Evolutionary conservation across 2,113 vertebrate genomes (phyloP).

Genomic region (Noctilio leporinus): DNA sequence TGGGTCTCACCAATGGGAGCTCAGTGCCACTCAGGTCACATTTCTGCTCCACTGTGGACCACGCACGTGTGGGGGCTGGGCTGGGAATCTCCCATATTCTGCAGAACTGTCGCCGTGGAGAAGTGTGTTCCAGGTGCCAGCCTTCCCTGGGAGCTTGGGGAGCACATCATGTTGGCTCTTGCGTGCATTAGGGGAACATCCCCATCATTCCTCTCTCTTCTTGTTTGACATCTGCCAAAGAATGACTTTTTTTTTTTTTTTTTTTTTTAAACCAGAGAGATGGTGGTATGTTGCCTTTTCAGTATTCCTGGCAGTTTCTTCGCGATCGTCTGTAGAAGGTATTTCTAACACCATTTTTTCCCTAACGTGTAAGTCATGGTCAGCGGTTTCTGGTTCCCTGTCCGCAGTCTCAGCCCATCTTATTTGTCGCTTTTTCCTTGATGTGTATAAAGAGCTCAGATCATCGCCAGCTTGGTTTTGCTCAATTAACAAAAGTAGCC

Average conservation of each 20-base stretch:
- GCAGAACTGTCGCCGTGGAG: background rate
- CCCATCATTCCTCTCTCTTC: background rate
- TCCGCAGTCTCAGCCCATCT: slow-evolving; percentile 25
- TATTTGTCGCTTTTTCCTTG: slow-evolving; percentile 31
- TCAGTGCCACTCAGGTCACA: background rate
- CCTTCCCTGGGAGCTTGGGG: background rate
- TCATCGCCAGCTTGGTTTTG: background rate
- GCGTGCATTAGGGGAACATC: background rate
- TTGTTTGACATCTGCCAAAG: background rate
- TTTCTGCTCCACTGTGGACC: background rate
- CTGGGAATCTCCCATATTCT: background rate
- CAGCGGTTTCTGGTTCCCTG: slow-evolving; percentile 23
- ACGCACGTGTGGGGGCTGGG: background rate
- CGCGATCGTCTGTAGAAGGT: background rate
- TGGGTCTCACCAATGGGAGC: background rate
- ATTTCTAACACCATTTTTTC: slow-evolving; percentile 30
- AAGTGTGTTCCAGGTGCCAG: background rate
- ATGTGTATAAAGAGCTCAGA: background rate
- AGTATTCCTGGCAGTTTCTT: slow-evolving; percentile 43
- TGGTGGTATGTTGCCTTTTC: background rate
- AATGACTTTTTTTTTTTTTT: background rate
- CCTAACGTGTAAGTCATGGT: slow-evolving; percentile 21
- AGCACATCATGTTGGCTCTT: background rate
- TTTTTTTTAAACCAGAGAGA: background rate
- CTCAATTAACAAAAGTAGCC: background rate